Evolutionary conservation across 2,888 invertebrate species (phyloP).

Genomic region (Carabus problematicus): DNA sequence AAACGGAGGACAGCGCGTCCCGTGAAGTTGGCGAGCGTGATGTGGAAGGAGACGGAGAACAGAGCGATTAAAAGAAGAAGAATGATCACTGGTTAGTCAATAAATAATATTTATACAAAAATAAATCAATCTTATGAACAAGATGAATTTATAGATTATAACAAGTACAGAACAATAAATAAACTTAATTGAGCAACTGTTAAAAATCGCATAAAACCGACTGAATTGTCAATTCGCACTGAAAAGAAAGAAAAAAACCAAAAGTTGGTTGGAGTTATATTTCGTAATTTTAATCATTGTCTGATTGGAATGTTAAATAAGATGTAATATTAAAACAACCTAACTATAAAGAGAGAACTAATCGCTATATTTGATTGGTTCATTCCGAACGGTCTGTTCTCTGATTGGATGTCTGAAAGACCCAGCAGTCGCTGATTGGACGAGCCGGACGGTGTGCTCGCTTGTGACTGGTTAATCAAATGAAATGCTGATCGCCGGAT

Average conservation of each 20-base stretch:
- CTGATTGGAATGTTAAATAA: background rate
- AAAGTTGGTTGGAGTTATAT: background rate
- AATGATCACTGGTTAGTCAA: background rate
- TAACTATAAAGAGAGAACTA: background rate
- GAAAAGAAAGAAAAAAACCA: no score
- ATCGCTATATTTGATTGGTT: background rate
- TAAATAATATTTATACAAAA: conserved; percentile 5
- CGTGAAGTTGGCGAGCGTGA: conserved; percentile 64
- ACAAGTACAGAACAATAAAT: background rate
- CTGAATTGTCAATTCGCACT: background rate
- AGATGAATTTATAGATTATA: conserved; percentile 21
- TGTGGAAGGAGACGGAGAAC: conserved; percentile 66
- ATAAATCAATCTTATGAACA: conserved; percentile 16
- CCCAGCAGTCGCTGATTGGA: no score
- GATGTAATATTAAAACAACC: background rate
- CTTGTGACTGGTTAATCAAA: no score
- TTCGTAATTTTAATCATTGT: conserved; percentile 7
- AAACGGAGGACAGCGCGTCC: conserved; percentile 65
- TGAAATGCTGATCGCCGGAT: no score
- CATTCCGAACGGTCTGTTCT: background rate
- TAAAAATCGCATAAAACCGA: no score
- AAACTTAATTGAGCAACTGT: no score
- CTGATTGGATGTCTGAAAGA: conserved; percentile 9
- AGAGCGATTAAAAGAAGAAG: conserved; percentile 60
- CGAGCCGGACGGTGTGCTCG: no score